Percentiles rank a stretch among this genome's conserved stretches.
Conservation (phyloP, 2,888 invertebrate genomes). For the Drosophila subsilvestris region DNA sequence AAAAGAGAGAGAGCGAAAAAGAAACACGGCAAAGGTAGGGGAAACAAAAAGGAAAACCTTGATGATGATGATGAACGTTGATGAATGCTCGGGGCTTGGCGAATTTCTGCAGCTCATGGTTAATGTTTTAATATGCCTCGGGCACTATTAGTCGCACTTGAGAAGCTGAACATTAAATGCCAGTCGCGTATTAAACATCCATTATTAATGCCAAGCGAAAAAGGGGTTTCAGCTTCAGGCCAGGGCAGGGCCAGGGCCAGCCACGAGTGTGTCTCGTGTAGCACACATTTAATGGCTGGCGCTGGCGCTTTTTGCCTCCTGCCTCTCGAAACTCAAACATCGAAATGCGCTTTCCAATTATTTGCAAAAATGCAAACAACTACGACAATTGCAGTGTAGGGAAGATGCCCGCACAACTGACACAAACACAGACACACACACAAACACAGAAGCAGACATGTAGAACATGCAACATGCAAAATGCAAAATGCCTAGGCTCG, state of each 20-base stretch:
- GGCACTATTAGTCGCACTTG: constrained; percentile 66
- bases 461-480: constrained; percentile 42
- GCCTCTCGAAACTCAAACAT: constrained; percentile 32
- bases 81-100: constrained; percentile 57
- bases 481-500: constrained; percentile 32
- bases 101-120: constrained; percentile 37
- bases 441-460: constrained; percentile 9
- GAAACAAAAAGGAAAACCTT: neutral
- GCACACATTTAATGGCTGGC: constrained; percentile 52
- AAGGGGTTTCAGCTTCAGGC: neutral
- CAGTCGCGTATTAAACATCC: constrained; percentile 70
- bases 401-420: neutral
- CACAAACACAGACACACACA: constrained; percentile 15
- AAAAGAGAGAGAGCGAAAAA: neutral
- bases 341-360: constrained; percentile 63
- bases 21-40: constrained; percentile 3
- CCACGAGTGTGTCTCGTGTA: constrained; percentile 52
- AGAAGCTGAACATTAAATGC: constrained; percentile 61
- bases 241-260: too few relatives aligned
- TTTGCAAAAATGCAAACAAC: constrained; percentile 47
- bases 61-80: constrained; percentile 59
- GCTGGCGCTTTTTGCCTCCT: neutral
- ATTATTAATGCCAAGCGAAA: constrained; percentile 55
- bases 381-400: constrained; percentile 48
- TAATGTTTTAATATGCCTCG: constrained; percentile 76